Percentiles rank a stretch among this genome's conserved stretches.
Conservation (phyloP, 1,140 invertebrate genomes). For the Drosophila ficusphila region DNA sequence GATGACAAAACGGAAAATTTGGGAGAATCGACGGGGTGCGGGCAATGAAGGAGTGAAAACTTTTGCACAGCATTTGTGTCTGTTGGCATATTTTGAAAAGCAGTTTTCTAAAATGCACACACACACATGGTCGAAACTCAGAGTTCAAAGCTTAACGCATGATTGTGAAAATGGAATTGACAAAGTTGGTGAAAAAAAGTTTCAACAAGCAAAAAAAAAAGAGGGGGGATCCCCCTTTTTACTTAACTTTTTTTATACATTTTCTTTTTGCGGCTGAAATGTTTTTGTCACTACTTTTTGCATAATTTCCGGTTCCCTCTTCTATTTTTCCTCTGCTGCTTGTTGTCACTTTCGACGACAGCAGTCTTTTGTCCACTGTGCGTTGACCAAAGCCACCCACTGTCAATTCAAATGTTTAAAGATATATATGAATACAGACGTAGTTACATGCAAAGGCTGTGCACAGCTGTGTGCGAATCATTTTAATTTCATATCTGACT, state of each 20-base stretch:
- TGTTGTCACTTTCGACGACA: constrained; percentile 75
- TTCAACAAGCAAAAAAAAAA: constrained; percentile 7
- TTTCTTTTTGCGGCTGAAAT: constrained; percentile 11
- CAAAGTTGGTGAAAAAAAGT: constrained; percentile 64
- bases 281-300: constrained; percentile 34
- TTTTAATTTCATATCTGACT: constrained; percentile 76
- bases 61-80: constrained; percentile 58
- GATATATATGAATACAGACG: neutral
- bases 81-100: constrained; percentile 77
- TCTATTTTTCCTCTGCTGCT: constrained; percentile 40
- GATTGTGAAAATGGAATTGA: constrained; percentile 80
- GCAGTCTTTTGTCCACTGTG: constrained; percentile 46
- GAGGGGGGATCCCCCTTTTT: constrained; percentile 13
- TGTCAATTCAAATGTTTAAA: constrained; percentile 28
- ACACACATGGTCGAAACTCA: constrained; percentile 31
- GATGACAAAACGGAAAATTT: constrained; percentile 58
- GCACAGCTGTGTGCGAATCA: constrained; percentile 72
- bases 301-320: constrained; percentile 60
- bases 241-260: constrained; percentile 18
- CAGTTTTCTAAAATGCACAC: constrained; percentile 70
- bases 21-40: constrained; percentile 10
- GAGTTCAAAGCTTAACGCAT: constrained; percentile 80
- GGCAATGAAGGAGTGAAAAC: constrained; percentile 57
- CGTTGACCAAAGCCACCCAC: constrained; percentile 34
- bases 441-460: constrained; percentile 11